These are phyloP conservation scores for Drosophila athabasca DNA, from an alignment of 1,140 invertebrate species.

Conservation along the genomic window DNA sequence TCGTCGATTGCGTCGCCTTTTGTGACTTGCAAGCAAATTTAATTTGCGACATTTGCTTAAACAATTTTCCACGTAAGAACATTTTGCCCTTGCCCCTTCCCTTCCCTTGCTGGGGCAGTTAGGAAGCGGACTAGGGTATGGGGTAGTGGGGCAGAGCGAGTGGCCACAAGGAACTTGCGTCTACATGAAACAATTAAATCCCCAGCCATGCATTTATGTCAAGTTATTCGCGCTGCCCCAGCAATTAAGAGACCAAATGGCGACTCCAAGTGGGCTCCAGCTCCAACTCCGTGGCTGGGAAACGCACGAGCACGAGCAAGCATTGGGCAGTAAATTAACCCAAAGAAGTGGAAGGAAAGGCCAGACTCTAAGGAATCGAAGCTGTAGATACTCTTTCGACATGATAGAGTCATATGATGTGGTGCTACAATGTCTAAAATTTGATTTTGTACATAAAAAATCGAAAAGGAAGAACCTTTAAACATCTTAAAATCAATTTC, in stretches of 20 bases:
- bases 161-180: conserved; percentile 65
- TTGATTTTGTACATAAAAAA: too few relatives aligned
- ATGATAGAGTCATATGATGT: too few relatives aligned
- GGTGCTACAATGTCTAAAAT: too few relatives aligned
- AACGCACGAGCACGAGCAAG: conserved; percentile 42
- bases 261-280: conserved; percentile 26
- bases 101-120: conserved; percentile 17
- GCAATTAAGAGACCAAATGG: conserved; percentile 64
- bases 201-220: conserved; percentile 78
- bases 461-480: too few relatives aligned
- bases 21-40: conserved; percentile 65
- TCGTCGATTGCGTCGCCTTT: conserved; percentile 47
- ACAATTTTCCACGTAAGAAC: conserved; percentile 51
- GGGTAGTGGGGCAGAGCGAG: background rate
- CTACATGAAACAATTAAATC: conserved; percentile 77
- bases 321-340: conserved; percentile 64
- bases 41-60: conserved; percentile 74
- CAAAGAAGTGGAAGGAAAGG: background rate
- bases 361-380: too few relatives aligned
- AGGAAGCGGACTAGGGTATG: background rate
- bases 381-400: too few relatives aligned
- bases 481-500: too few relatives aligned
- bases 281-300: conserved; percentile 10
- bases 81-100: conserved; percentile 1
- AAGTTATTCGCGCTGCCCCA: conserved; percentile 74